Percentiles rank a stretch among this genome's conserved stretches.
Evolutionary conservation across 2,888 invertebrate species (phyloP).

Genomic region (Malachius bipustulatus): DNA sequence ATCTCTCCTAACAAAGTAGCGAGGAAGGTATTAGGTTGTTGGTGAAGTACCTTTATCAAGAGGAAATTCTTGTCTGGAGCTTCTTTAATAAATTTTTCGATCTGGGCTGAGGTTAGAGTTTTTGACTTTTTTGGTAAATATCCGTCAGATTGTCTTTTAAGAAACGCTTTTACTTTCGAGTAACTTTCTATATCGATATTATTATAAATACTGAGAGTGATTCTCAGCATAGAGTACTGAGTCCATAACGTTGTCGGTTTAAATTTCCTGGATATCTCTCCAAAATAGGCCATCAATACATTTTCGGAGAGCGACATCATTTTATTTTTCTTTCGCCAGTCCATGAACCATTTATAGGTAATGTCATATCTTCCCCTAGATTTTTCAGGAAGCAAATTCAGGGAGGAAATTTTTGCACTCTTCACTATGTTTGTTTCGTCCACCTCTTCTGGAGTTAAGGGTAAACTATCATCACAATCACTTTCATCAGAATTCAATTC

Average conservation of each 20-base stretch:
- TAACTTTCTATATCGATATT: conserved; percentile 10
- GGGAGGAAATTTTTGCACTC: conserved; percentile 8
- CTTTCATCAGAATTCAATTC: no score
- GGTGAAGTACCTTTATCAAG: conserved; percentile 5
- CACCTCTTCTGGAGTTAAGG: no score
- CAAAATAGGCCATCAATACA: conserved; percentile 10
- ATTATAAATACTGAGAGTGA: conserved; percentile 7
- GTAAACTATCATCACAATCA: no score
- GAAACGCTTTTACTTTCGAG: conserved; percentile 7
- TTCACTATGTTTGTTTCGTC: no score
- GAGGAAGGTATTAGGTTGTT: no score
- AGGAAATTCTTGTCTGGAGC: conserved; percentile 7
- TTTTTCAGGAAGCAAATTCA: conserved; percentile 10
- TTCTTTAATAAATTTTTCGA: conserved; percentile 8
- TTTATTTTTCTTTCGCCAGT: conserved; percentile 9
- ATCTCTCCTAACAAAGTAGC: no score
- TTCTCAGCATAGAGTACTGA: conserved; percentile 8
- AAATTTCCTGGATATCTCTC: conserved; percentile 1
- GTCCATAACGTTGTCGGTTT: conserved; percentile 6
- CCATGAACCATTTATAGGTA: conserved; percentile 12
- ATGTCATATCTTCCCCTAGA: conserved; percentile 23
- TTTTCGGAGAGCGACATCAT: conserved; percentile 10
- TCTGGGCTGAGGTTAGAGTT: conserved; percentile 3
- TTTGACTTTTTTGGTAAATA: conserved; percentile 7
- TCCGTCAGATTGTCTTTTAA: not conserved